These are phyloP conservation scores for Fopius arisanus DNA, from an alignment of 1,140 invertebrate species.

Conservation along the genomic window DNA sequence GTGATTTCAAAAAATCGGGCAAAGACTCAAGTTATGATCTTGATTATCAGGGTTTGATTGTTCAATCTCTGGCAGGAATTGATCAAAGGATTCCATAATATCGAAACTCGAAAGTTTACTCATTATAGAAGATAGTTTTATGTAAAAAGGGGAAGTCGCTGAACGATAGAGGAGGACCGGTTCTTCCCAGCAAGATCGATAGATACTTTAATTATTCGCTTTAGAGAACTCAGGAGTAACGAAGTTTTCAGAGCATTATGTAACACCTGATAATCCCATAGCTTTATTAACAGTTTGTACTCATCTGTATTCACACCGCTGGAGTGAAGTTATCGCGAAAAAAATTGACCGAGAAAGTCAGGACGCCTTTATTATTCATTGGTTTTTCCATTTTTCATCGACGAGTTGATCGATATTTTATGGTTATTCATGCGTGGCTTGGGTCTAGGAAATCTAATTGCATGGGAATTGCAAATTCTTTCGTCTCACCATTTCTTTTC, in stretches of 20 bases:
- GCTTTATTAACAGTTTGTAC: constrained; percentile 5
- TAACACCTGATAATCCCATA: constrained; percentile 30
- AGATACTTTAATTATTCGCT: constrained; percentile 29
- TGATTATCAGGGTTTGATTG: constrained; percentile 24
- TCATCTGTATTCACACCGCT: not conserved
- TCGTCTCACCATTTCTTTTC: not conserved
- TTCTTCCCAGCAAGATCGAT: constrained; percentile 19
- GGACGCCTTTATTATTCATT: not conserved
- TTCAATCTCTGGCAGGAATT: constrained; percentile 21
- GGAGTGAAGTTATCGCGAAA: not conserved
- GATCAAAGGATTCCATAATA: constrained; percentile 30
- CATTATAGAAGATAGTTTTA: constrained; percentile 3
- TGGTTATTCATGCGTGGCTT: not conserved
- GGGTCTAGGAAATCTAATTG: not conserved
- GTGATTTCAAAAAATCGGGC: not conserved
- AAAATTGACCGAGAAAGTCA: not conserved
- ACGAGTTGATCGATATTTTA: not conserved
- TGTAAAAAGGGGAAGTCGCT: not conserved
- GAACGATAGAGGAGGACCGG: not conserved
- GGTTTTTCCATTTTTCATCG: not conserved
- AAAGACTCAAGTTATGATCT: not conserved
- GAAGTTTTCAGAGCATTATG: constrained; percentile 24
- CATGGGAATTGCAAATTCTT: constrained; percentile 34
- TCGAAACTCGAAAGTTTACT: constrained; percentile 32
- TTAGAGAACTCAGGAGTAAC: constrained; percentile 20